Conservation (phyloP, 2,113 vertebrate species). For the Butorides virescens region DNA sequence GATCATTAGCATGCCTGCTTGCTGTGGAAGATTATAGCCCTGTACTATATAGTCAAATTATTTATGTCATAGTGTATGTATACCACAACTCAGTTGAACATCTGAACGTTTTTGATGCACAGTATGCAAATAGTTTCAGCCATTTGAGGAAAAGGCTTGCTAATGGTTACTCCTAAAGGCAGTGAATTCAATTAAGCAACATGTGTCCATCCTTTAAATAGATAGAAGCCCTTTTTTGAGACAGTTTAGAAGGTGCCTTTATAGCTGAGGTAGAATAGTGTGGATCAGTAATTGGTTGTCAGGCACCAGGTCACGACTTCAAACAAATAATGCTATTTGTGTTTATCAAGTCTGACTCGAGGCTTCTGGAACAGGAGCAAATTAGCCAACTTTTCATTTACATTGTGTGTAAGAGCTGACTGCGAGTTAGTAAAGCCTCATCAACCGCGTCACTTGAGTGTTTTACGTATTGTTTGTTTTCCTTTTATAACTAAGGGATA, state of each 20-base stretch:
- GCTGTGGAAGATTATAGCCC: neutral
- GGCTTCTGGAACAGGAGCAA: neutral
- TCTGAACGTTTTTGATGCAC: neutral
- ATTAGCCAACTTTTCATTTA: neutral
- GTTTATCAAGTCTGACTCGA: neutral
- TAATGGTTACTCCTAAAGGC: neutral
- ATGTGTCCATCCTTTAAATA: neutral
- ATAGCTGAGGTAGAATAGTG: neutral
- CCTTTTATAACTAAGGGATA: neutral
- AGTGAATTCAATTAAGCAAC: neutral
- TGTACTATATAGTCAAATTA: neutral
- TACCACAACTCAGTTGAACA: neutral
- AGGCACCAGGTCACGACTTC: neutral
- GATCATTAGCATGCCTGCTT: neutral
- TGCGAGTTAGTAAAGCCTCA: neutral
- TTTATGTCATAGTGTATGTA: neutral
- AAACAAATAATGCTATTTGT: neutral
- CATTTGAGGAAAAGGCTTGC: neutral
- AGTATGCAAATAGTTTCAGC: neutral
- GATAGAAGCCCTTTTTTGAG: neutral
- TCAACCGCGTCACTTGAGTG: neutral
- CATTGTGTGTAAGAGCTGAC: neutral
- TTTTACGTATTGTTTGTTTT: neutral
- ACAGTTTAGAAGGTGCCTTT: neutral
- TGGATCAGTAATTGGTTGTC: neutral